A percentile compares a stretch with the other conserved stretches of the same genome.
These are phyloP conservation scores for Apodemia zela DNA, from an alignment of 2,888 invertebrate species.

Conservation along the genomic window DNA sequence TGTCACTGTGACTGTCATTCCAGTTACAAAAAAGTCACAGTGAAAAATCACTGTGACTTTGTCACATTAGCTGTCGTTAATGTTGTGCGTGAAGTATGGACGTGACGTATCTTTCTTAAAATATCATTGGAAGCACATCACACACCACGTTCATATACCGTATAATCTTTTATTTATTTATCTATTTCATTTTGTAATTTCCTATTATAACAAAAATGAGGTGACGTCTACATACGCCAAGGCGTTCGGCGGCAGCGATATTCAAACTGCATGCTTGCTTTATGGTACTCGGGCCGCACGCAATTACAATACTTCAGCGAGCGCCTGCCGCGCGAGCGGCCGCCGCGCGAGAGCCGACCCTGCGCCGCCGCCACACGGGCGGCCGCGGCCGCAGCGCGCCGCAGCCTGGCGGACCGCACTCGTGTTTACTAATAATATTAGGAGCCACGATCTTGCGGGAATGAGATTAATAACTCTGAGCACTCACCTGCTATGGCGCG, in stretches of 20 bases:
- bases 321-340: constrained; percentile 44
- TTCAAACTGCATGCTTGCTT: constrained; percentile 47
- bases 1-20: too few species aligned
- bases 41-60: too few species aligned
- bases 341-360: constrained; percentile 27
- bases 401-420: constrained; percentile 38
- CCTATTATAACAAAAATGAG: background rate
- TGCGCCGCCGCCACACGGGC: background rate
- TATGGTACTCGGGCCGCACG: constrained; percentile 45
- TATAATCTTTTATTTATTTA: too few species aligned
- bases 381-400: background rate
- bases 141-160: too few species aligned
- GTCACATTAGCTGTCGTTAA: too few species aligned
- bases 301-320: constrained; percentile 48
- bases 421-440: constrained; percentile 48
- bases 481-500: background rate
- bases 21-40: too few species aligned
- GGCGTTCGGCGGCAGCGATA: constrained; percentile 36
- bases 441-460: constrained; percentile 32
- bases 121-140: too few species aligned
- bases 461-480: constrained; percentile 4
- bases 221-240: constrained; percentile 35
- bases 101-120: too few species aligned
- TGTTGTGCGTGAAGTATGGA: too few species aligned
- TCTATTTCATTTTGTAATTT: background rate